Percentiles rank a stretch among this genome's conserved stretches.
Conservation (phyloP, 2,797 vertebrate species). For the Oophaga sylvatica region DNA sequence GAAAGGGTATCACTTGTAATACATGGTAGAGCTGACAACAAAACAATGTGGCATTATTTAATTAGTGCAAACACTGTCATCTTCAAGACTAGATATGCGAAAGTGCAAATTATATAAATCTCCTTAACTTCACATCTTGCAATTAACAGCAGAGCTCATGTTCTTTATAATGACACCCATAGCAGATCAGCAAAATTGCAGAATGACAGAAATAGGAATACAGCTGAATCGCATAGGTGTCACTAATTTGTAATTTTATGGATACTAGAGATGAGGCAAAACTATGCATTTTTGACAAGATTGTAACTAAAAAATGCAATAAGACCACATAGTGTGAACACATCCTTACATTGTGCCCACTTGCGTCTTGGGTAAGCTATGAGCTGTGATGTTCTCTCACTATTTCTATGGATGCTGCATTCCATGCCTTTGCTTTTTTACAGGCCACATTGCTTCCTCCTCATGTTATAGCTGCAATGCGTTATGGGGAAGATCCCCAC, state of each 20-base stretch:
- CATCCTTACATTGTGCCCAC: no score
- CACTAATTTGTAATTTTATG: background rate
- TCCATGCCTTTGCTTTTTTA: no score
- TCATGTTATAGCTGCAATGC: no score
- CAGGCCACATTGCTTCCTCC: no score
- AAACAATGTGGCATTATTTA: background rate
- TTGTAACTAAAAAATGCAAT: no score
- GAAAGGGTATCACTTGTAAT: background rate
- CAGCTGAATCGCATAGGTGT: background rate
- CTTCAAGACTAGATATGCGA: background rate
- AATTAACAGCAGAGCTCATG: background rate
- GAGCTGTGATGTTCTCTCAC: no score
- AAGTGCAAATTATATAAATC: conserved; percentile 19
- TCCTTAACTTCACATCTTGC: conserved; percentile 1
- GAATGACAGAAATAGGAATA: background rate
- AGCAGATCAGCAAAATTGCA: background rate
- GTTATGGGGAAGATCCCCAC: no score
- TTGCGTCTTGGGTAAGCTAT: no score
- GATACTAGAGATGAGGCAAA: no score
- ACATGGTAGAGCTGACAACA: background rate
- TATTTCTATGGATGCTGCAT: no score
- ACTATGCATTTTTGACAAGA: no score
- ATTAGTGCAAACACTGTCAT: background rate
- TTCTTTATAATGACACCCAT: background rate
- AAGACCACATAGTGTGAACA: no score